These are phyloP conservation scores for Orius insidiosus DNA, from an alignment of 1,140 invertebrate genomes.

Conservation along the genomic window DNA sequence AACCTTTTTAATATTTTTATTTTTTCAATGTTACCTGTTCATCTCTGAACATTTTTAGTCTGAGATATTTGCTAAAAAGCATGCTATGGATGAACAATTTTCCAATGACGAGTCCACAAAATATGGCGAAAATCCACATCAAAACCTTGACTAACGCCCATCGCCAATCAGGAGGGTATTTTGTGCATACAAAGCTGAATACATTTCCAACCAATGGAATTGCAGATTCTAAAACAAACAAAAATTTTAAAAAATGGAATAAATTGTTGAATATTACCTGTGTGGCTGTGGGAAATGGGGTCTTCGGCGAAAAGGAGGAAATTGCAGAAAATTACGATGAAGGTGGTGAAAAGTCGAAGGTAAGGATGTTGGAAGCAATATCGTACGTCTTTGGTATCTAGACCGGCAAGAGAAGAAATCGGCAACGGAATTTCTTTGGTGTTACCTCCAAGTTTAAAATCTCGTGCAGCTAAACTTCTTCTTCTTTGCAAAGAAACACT, in stretches of 20 bases:
- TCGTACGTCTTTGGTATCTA: slow-evolving; percentile 30
- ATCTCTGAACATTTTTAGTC: slow-evolving; percentile 36
- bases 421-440: slow-evolving; percentile 13
- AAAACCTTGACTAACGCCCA: slow-evolving; percentile 32
- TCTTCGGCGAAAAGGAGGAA: slow-evolving; percentile 40
- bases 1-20: neutral
- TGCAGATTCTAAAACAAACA: slow-evolving; percentile 28
- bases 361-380: slow-evolving; percentile 41
- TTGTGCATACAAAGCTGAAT: slow-evolving; percentile 34
- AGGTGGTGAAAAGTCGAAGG: slow-evolving; percentile 31
- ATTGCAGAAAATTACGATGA: slow-evolving; percentile 37
- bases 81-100: slow-evolving; percentile 31
- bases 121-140: slow-evolving; percentile 31
- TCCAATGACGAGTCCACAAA: slow-evolving; percentile 31
- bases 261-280: slow-evolving; percentile 14
- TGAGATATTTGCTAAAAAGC: slow-evolving; percentile 28
- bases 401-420: slow-evolving; percentile 19
- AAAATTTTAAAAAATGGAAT: slow-evolving; percentile 10
- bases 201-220: slow-evolving; percentile 37
- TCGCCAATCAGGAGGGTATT: slow-evolving; percentile 30
- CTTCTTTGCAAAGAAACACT: slow-evolving; percentile 19
- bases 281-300: slow-evolving; percentile 35
- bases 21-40: slow-evolving; percentile 23
- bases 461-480: slow-evolving; percentile 15
- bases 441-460: slow-evolving; percentile 9